Base-by-base conservation (phyloP, 2,888 invertebrate genomes). In the Drosophila suboccidentalis region DNA sequence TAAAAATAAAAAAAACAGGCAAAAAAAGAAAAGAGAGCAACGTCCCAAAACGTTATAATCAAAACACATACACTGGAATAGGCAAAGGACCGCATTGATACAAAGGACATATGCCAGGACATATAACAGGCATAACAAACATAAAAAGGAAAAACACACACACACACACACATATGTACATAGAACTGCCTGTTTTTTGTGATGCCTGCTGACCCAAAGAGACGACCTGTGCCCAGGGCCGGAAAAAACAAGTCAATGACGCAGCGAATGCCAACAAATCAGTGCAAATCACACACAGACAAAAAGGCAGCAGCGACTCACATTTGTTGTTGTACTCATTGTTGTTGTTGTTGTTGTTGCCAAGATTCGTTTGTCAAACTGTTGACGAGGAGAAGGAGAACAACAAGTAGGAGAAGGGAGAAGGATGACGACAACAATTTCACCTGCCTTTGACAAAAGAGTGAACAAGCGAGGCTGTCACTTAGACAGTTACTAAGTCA, bases 41-140 rank as follows among this genome's bases (percentile, higher is more conserved):
- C 57, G 75, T 47, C 47, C 71, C 22, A 65, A 65, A 71, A 73
- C 73, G 68, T 49, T 69, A 80, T 75, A 72, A 72, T 76, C 73
- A 89, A 84, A 84, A 72, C 50, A 81, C 55, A 49, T 61, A 75
- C 57, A 60, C 55, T 57, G 53, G 58, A 54, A 68, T 57, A 75
- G 71, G 66, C 55, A 68, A 68, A 69, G 60, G 64, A 59, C 59
- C 65, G 49, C 69, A 75, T 77, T 75, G 66, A 77, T 80, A 76
- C 70, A 78, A 83, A 85, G 81, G 72, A 89, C 83, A 83, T 86
- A 86, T 83, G 83, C 83, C 86, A 81, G 68, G 71, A 60, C 67
- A 70, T 61, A 70, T 58, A 29, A 29, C 29, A 29, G 64, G 43
- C 65, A 75, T 54, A 75, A 61, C 66, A 71, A 69, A 72, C 69